Percentiles rank a stretch among this genome's conserved stretches.
Evolutionary conservation across 2,888 invertebrate species (phyloP).

Genomic region (Caenorhabditis angaria): DNA sequence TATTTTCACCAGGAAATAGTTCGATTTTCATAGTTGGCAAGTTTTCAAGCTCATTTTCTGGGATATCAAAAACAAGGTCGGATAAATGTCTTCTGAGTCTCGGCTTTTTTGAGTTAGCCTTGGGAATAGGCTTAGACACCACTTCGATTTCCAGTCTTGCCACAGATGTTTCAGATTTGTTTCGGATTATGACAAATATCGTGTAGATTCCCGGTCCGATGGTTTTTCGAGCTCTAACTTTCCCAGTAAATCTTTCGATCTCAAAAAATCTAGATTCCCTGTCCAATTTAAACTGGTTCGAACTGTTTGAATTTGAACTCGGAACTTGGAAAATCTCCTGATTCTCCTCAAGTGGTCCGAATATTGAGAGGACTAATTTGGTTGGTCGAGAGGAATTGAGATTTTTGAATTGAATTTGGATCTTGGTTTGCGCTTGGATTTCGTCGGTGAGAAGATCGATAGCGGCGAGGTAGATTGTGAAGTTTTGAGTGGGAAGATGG

Average conservation of each 20-base stretch:
- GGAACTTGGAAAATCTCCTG: conserved; percentile 16
- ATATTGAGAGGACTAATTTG: conserved; percentile 12
- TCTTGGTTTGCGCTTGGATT: background rate
- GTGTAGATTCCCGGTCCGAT: conserved; percentile 31
- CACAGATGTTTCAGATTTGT: conserved; percentile 15
- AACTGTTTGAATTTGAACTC: conserved; percentile 24
- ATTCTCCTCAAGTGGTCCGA: conserved; percentile 10
- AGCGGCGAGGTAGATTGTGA: background rate
- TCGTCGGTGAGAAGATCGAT: background rate
- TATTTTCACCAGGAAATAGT: conserved; percentile 24
- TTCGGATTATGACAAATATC: conserved; percentile 14
- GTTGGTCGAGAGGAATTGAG: background rate
- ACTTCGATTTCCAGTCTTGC: conserved; percentile 28
- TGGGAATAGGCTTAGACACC: background rate
- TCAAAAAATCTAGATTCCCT: conserved; percentile 27
- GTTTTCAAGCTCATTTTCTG: conserved; percentile 19
- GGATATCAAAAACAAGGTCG: conserved; percentile 28
- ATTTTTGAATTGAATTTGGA: background rate
- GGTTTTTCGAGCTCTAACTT: conserved; percentile 16
- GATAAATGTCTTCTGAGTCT: conserved; percentile 29
- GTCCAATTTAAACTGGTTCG: conserved; percentile 26
- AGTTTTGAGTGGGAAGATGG: background rate
- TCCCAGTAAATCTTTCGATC: conserved; percentile 22
- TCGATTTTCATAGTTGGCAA: conserved; percentile 17
- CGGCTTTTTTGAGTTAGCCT: background rate